These are phyloP conservation scores for Clupea harengus DNA, from an alignment of 2,113 vertebrate genomes.

Conservation along the genomic window DNA sequence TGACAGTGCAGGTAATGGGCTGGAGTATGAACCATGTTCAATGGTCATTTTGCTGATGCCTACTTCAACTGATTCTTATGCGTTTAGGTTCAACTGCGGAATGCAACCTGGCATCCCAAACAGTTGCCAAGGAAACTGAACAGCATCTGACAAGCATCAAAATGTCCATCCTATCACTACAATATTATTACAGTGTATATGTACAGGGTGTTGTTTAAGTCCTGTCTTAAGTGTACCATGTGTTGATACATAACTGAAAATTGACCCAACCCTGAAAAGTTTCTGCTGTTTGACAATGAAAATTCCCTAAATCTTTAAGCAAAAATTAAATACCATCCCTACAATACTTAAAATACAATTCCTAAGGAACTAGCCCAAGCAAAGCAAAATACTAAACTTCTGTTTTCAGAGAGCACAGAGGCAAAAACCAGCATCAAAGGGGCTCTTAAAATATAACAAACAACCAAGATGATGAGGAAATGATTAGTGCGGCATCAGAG, in stretches of 20 bases:
- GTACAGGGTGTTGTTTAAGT: conserved; percentile 16
- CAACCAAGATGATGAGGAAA: conserved; percentile 21
- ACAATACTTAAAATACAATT: conserved; percentile 28
- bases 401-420: conserved; percentile 7
- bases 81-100: conserved; percentile 3
- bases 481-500: conserved; percentile 19
- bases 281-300: conserved; percentile 13
- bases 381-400: conserved; percentile 33
- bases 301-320: conserved; percentile 15
- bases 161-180: conserved; percentile 20
- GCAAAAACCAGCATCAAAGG: conserved; percentile 27
- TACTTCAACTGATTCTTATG: conserved; percentile 29
- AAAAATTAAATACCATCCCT: conserved; percentile 1
- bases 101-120: conserved; percentile 30
- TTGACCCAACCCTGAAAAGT: conserved; percentile 27
- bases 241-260: conserved; percentile 21
- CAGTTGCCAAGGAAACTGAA: not conserved
- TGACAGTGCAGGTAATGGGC: conserved; percentile 42
- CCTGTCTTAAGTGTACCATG: conserved; percentile 30
- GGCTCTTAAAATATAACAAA: conserved; percentile 37
- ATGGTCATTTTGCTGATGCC: not conserved
- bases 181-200: conserved; percentile 37
- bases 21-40: conserved; percentile 24
- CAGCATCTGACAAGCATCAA: conserved; percentile 34
- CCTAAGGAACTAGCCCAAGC: conserved; percentile 35